Percentiles rank a stretch among this genome's conserved stretches.
These are phyloP conservation scores for Macrocentrus cingulum DNA, from an alignment of 1,140 invertebrate species.

Conservation along the genomic window DNA sequence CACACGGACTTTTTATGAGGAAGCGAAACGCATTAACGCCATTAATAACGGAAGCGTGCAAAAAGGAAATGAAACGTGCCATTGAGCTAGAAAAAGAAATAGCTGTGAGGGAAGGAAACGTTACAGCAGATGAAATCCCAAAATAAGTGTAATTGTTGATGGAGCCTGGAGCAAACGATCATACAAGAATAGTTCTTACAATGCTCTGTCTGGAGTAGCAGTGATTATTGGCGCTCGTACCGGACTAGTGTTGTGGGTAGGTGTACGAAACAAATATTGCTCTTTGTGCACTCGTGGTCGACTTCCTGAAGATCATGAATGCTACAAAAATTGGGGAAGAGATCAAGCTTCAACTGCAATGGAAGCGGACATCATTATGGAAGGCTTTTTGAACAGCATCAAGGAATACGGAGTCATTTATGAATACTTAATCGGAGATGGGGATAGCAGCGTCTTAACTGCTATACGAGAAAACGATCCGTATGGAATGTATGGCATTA, in stretches of 20 bases:
- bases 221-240: conserved; percentile 35
- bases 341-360: conserved; percentile 45
- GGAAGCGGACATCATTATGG: conserved; percentile 51
- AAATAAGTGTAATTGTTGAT: conserved; percentile 26
- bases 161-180: conserved; percentile 41
- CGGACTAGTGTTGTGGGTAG: conserved; percentile 33
- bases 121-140: too few species aligned
- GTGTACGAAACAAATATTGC: conserved; percentile 42
- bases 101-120: too few species aligned
- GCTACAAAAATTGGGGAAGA: conserved; percentile 38
- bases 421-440: conserved; percentile 49
- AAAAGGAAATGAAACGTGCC: too few species aligned
- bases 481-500: conserved; percentile 31
- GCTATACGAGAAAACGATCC: conserved; percentile 38
- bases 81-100: too few species aligned
- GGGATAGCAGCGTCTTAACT: conserved; percentile 48
- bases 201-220: conserved; percentile 38
- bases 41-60: too few species aligned
- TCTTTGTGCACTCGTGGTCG: conserved; percentile 25
- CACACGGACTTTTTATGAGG: too few species aligned
- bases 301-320: conserved; percentile 32
- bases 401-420: conserved; percentile 47
- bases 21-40: too few species aligned
- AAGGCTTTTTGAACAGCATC: conserved; percentile 46
- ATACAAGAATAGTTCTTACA: conserved; percentile 36